A percentile compares a stretch with the other conserved stretches of the same genome.
Evolutionary conservation across 1,140 invertebrate species (phyloP).

Genomic region (Branchinecta lynchi): DNA sequence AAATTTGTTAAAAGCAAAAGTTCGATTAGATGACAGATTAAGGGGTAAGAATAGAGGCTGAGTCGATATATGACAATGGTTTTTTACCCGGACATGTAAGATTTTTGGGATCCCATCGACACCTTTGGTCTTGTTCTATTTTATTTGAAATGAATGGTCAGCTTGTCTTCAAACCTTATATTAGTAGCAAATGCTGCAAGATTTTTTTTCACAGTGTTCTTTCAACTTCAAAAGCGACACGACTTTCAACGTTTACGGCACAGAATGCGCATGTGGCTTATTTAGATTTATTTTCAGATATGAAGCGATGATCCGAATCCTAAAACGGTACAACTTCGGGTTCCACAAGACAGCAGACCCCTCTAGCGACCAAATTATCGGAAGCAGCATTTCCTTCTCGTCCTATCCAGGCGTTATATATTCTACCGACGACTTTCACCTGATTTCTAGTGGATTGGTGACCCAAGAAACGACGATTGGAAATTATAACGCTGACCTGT

Average conservation of each 20-base stretch:
- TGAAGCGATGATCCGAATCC: constrained; percentile 65
- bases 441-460: constrained; percentile 45
- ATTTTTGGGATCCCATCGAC: too few species aligned
- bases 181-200: too few species aligned
- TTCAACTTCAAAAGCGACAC: not conserved
- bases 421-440: constrained; percentile 77
- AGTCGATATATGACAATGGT: too few species aligned
- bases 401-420: constrained; percentile 73
- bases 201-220: too few species aligned
- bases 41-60: too few species aligned
- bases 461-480: constrained; percentile 55
- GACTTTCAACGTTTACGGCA: not conserved
- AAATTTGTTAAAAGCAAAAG: too few species aligned
- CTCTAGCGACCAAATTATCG: constrained; percentile 40
- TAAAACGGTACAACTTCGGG: constrained; percentile 75
- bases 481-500: constrained; percentile 42
- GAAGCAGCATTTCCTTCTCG: constrained; percentile 54
- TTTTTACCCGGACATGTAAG: too few species aligned
- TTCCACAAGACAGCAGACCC: constrained; percentile 43
- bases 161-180: too few species aligned
- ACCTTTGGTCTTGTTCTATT: too few species aligned
- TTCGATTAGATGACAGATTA: too few species aligned
- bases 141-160: too few species aligned
- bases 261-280: not conserved
- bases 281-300: constrained; percentile 39